Percentiles rank a stretch among this genome's conserved stretches.
Conservation (phyloP, 2,797 vertebrate species). For the Triplophysa bombifrons region DNA sequence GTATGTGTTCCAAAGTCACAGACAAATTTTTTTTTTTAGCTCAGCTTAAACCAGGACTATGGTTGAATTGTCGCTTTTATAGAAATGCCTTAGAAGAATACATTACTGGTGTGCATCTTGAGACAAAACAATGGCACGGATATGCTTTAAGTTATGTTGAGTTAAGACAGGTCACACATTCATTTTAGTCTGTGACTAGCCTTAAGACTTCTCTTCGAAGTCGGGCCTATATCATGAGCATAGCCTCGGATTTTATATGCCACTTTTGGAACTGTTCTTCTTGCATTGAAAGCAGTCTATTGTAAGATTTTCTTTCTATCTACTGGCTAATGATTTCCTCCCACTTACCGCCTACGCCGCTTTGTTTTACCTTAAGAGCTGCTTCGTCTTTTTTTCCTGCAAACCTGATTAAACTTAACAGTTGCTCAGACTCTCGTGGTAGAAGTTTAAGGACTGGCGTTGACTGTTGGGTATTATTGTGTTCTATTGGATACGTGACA, state of each 20-base stretch:
- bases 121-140: no score
- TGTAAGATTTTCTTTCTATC: neutral
- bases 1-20: neutral
- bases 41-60: no score
- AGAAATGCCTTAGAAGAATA: no score
- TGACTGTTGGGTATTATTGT: neutral
- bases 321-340: neutral
- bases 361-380: slow-evolving; percentile 6
- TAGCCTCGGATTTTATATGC: neutral
- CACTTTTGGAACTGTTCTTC: neutral
- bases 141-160: no score
- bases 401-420: slow-evolving; percentile 23
- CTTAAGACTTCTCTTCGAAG: no score
- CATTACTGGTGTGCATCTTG: no score
- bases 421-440: neutral
- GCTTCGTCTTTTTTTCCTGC: slow-evolving; percentile 5
- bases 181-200: no score
- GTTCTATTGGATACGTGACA: slow-evolving; percentile 25
- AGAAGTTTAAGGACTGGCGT: neutral
- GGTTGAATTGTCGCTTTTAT: no score
- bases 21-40: neutral
- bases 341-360: slow-evolving; percentile 4
- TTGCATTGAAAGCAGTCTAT: neutral
- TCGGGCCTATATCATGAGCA: neutral
- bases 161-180: no score